Evolutionary conservation across 2,113 vertebrate species (phyloP).

Genomic region (Leucosticte australis): DNA sequence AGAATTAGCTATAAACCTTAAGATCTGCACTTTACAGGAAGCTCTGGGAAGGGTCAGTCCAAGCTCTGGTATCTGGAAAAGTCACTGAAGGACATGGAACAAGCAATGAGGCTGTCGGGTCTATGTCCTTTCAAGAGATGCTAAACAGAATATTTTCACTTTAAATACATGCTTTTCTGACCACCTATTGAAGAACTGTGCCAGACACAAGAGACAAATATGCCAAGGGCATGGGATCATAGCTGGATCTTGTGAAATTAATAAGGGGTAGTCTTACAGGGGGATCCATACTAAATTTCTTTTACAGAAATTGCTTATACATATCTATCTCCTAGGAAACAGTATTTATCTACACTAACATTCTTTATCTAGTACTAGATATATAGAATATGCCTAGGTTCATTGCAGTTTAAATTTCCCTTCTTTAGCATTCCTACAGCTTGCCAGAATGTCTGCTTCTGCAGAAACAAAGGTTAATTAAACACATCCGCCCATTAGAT

Average conservation of each 20-base stretch:
- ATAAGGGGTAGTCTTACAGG: not conserved
- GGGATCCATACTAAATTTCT: not conserved
- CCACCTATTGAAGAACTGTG: not conserved
- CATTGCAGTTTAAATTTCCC: not conserved
- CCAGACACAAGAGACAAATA: not conserved
- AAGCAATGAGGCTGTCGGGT: not conserved
- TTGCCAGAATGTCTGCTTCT: constrained; percentile 55
- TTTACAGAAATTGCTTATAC: not conserved
- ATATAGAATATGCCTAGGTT: not conserved
- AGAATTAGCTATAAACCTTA: not conserved
- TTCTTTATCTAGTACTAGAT: not conserved
- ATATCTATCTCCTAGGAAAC: constrained; percentile 17
- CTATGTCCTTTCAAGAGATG: not conserved
- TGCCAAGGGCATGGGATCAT: not conserved
- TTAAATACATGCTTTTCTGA: not conserved
- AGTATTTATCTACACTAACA: not conserved
- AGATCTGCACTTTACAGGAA: not conserved
- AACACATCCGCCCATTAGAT: constrained; percentile 57
- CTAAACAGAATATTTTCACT: not conserved
- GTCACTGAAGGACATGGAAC: not conserved
- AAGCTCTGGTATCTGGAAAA: not conserved
- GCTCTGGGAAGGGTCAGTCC: not conserved
- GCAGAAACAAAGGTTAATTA: constrained; percentile 64
- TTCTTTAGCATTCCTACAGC: constrained; percentile 30
- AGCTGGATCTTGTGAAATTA: not conserved